These are phyloP conservation scores for Bellardia bayeri DNA, from an alignment of 2,888 invertebrate species.

Conservation along the genomic window DNA sequence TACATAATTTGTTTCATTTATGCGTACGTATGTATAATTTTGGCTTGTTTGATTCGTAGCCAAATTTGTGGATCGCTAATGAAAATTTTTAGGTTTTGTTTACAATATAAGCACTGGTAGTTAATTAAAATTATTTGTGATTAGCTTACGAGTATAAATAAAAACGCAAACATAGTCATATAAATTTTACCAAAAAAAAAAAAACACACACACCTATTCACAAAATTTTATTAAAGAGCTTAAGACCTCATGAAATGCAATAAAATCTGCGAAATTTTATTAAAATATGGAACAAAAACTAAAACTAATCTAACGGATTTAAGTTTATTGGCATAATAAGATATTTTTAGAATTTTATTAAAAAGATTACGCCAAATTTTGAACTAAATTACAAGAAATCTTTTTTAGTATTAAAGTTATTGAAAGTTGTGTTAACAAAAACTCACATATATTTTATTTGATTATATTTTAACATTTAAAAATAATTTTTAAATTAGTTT, in stretches of 20 bases:
- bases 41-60: constrained; percentile 70
- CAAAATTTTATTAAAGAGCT: too few relatives aligned
- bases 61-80: constrained; percentile 73
- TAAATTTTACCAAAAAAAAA: not conserved
- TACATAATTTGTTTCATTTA: constrained; percentile 43
- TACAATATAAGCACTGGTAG: constrained; percentile 70
- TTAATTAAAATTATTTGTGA: constrained; percentile 73
- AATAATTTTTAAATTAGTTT: too few relatives aligned
- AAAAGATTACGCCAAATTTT: too few relatives aligned
- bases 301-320: not conserved
- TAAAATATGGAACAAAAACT: not conserved
- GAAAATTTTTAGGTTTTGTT: constrained; percentile 70
- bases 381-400: too few relatives aligned
- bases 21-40: constrained; percentile 55
- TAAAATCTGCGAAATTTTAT: not conserved
- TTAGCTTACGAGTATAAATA: constrained; percentile 65
- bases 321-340: not conserved
- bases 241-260: too few relatives aligned
- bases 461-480: too few relatives aligned
- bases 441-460: too few relatives aligned
- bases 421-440: too few relatives aligned
- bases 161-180: constrained; percentile 9
- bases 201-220: too few relatives aligned
- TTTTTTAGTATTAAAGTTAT: too few relatives aligned
- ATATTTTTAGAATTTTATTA: not conserved